phyloP scores from a whole-genome alignment of 2,888 invertebrate species.

The Napeogenes sylphis region DNA sequence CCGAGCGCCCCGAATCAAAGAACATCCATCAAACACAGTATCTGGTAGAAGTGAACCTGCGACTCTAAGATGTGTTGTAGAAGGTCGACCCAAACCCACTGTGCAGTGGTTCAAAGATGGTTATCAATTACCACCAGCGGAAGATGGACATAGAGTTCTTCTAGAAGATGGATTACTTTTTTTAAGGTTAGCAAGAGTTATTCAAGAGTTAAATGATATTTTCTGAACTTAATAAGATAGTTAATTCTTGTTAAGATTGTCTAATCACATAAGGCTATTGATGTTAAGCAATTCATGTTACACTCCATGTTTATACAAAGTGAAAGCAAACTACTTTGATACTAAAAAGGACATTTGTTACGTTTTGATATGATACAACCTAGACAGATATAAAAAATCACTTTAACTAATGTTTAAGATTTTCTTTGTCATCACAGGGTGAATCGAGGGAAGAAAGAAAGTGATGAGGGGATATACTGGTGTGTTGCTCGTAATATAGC shows the following conservation, averaged over 20 bases:
- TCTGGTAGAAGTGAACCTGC: constrained; percentile 98
- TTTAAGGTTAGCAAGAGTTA: constrained; percentile 72
- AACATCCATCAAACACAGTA: constrained; percentile 97
- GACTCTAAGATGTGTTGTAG: constrained; percentile 97
- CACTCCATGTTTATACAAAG: too few relatives aligned
- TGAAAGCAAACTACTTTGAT: too few relatives aligned
- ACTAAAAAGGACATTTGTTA: too few relatives aligned
- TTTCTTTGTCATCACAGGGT: constrained; percentile 74
- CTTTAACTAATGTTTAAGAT: constrained; percentile 13
- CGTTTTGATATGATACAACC: too few relatives aligned
- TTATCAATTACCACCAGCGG: constrained; percentile 85
- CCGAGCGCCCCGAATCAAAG: constrained; percentile 95
- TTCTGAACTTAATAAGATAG: not conserved
- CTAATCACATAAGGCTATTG: too few relatives aligned
- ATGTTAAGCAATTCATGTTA: too few relatives aligned
- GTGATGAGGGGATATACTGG: constrained; percentile 97
- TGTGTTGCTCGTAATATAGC: constrained; percentile 95
- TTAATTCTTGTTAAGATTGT: too few relatives aligned
- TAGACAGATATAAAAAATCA: too few relatives aligned
- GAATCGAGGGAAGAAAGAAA: constrained; percentile 95
- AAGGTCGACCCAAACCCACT: constrained; percentile 92
- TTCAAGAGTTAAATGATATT: not conserved
- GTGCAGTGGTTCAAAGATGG: constrained; percentile 98
- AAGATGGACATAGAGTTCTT: constrained; percentile 92
- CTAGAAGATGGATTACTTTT: constrained; percentile 96